These are phyloP conservation scores for Umimayanthus kanabou DNA, from an alignment of 92 coral and sea anemone genomes.

Conservation along the genomic window DNA sequence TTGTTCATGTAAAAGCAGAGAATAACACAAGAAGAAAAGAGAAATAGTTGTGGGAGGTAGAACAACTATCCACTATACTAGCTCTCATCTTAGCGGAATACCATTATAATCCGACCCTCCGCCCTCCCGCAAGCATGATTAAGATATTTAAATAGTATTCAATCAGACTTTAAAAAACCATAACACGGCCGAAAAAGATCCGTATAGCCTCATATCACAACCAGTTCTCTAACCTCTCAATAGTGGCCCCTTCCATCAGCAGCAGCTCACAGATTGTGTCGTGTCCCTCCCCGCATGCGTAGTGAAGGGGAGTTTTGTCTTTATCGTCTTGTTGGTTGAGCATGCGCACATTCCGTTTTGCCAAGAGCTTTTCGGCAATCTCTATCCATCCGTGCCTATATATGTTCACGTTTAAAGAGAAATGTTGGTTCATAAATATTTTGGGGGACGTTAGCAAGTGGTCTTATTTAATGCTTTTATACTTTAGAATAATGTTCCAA, in stretches of 20 bases:
- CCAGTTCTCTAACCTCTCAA: constrained; percentile 58
- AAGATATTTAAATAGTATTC: too few species aligned
- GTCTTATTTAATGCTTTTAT: too few species aligned
- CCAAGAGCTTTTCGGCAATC: constrained; percentile 70
- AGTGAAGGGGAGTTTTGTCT: constrained; percentile 79
- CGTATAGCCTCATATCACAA: too few species aligned
- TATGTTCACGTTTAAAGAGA: not conserved
- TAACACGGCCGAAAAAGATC: too few species aligned
- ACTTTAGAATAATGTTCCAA: not conserved
- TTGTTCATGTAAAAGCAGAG: too few species aligned
- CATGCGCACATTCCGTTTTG: constrained; percentile 72
- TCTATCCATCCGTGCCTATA: constrained; percentile 80
- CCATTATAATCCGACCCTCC: too few species aligned
- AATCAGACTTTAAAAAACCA: too few species aligned
- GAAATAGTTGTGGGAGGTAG: too few species aligned
- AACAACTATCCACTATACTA: too few species aligned
- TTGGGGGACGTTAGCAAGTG: not conserved
- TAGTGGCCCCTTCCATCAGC: constrained; percentile 75
- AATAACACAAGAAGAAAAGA: too few species aligned
- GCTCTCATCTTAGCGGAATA: too few species aligned
- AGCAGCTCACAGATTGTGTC: constrained; percentile 69
- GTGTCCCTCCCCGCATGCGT: constrained; percentile 87
- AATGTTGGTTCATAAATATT: not conserved
- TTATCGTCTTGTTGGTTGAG: constrained; percentile 75
- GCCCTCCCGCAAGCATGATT: too few species aligned